Evolutionary conservation across 2,797 vertebrate species (phyloP), one percentile per base, ranked within the genome.

Genomic region (Bradypodion pumilum): DNA sequence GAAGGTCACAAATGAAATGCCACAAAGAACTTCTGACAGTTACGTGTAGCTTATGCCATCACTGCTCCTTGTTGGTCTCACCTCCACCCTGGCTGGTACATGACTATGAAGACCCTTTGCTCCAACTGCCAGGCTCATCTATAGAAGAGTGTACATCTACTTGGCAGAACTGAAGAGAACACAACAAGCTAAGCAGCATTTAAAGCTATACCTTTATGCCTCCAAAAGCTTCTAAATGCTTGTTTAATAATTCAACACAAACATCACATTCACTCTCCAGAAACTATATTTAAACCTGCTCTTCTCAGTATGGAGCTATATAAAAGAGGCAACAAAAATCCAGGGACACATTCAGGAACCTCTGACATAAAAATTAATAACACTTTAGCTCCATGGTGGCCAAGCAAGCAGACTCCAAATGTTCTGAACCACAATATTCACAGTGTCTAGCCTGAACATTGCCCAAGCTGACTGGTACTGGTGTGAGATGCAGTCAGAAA

Each of bases 191-290:
- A 10, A 73, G 46, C 3, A 4, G 37, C 42, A 60, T 9, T 56
- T 23, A 62, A 62, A 81, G 13, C 6, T 60, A 62, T 42, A n/a
- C 1, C 23, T 59, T 72, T 81, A 81, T 60, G 37, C 19, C 35
- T 56, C 68, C 52, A 46, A 44, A 62, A 81, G 56, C 52, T 62
- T 83, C 74, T 83, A 59, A 76, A 56, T 42, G 59, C 19, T 29
- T 32, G 80, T 44, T 77, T 70, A 77, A 77, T 83, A 77, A 69
- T 77, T 77, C 65, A 69, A 35, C 27, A 83, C 49, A 76, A 76
- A 60, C 60, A 65, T 7, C 27, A 25, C 21, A 19, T 69, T 44
- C 23, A 3, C 12, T 83, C 49, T 77, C 44, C 29, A 42, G 62
- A 42, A 76, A 46, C 49, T 76, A 42, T 77, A 76, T 76, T 56